phyloP scores from a whole-genome alignment of 2,888 invertebrate species.

The Acanthosepion lycidas region DNA sequence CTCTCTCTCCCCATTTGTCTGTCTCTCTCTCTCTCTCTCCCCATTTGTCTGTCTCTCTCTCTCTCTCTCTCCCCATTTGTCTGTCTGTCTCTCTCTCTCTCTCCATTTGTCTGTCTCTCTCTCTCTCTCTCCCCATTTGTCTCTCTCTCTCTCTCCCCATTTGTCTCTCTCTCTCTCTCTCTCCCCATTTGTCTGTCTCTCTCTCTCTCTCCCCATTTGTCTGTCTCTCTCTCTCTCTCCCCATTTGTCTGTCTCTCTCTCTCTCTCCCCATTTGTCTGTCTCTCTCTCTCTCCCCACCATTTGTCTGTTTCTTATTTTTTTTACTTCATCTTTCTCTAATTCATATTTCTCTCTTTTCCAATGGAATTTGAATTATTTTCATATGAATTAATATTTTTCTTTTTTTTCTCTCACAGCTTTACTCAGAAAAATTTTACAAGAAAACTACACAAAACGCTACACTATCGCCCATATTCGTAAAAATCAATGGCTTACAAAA shows the following conservation, averaged over 20 bases:
- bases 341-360: not conserved
- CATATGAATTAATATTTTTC: not conserved
- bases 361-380: not conserved
- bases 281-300: too few species aligned
- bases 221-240: too few species aligned
- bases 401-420: slow-evolving; percentile 73
- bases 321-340: not conserved
- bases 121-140: not conserved
- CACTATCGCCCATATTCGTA: slow-evolving; percentile 81
- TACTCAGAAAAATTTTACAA: slow-evolving; percentile 85
- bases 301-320: too few species aligned
- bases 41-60: fast-evolving
- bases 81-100: not conserved
- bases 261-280: too few species aligned
- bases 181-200: too few species aligned
- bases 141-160: not conserved
- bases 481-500: slow-evolving; percentile 83
- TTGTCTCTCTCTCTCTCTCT: too few species aligned
- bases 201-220: too few species aligned
- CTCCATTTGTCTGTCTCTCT: fast-evolving
- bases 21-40: too few species aligned
- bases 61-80: not conserved
- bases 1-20: not conserved
- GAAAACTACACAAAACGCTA: slow-evolving; percentile 82
- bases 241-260: too few species aligned